Evolutionary conservation across 2,888 invertebrate species (phyloP), one percentile per base, ranked within the genome.

Genomic region (Acleris sparsana): DNA sequence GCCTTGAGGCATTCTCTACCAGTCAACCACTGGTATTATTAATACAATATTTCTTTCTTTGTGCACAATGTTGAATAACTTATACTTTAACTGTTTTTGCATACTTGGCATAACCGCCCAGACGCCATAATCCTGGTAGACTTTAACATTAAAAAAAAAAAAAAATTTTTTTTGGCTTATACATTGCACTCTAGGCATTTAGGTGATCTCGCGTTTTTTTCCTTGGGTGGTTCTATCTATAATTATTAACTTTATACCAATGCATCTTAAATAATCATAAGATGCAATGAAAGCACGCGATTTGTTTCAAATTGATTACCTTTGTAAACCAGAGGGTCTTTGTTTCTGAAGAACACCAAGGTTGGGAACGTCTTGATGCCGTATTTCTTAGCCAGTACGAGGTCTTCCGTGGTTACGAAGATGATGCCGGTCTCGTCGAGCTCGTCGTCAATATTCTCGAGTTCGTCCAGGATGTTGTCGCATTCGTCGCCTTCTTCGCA

Each of bases 391-490:
- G 98, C 97, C 62, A 97, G 88, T 1, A 85, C 81, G 5, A 94
- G 92, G 79, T 98, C 98, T 89, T 98, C 98, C 16, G 98, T 98
- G 46, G 98, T 98, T 0, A 98, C 98, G 80, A 98, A 97, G 70
- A 98, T 96, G 74, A 98, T 98, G 61, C 98, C 98, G 65, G 96
- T 96, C 87, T 98, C 97, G 81, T 98, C 98, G 1, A 98, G 89
- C 82, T 98, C 98, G 82, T 98, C 98, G 75, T 98, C 98, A 74
- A 98, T 98, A 79, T 97, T 97, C 85, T 98, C 98, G 67, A 98
- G 89, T 78, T 97, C 97, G 29, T 96, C 95, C 18, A 98, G 89
- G 70, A 98, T 97, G 73, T 95, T 94, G 75, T 97, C 97, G 78
- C 98, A 98, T 79, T 96, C 94, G 74, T 97, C 96, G 17, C 97